These are phyloP conservation scores for Vanessa cardui DNA, from an alignment of 2,888 invertebrate genomes.

Conservation along the genomic window DNA sequence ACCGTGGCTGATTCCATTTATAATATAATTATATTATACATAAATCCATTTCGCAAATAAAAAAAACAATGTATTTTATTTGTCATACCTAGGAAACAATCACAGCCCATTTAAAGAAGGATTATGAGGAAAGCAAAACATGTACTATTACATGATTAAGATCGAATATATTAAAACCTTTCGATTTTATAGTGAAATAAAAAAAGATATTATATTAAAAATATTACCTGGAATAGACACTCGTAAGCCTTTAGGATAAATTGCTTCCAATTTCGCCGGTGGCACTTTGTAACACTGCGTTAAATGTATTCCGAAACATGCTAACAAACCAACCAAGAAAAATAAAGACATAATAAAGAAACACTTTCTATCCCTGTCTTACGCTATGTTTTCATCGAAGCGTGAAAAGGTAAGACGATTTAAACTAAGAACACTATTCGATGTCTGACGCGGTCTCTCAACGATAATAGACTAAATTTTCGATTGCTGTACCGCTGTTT, in stretches of 20 bases:
- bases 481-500: not conserved
- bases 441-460: not conserved
- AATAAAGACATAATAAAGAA: not conserved
- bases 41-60: no score
- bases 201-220: not conserved
- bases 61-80: no score
- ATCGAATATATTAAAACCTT: no score
- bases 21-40: no score
- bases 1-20: no score
- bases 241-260: constrained; percentile 83
- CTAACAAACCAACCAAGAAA: not conserved
- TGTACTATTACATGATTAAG: no score
- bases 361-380: not conserved
- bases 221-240: constrained; percentile 84
- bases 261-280: constrained; percentile 80
- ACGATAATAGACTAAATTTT: not conserved
- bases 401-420: not conserved
- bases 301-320: not conserved
- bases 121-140: no score
- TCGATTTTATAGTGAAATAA: not conserved
- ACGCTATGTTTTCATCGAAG: not conserved
- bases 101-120: no score
- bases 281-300: constrained; percentile 62
- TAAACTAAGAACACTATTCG: not conserved
- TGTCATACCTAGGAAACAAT: no score